phyloP scores from a whole-genome alignment of 2,888 invertebrate species.

The Limnephilus rhombicus region DNA sequence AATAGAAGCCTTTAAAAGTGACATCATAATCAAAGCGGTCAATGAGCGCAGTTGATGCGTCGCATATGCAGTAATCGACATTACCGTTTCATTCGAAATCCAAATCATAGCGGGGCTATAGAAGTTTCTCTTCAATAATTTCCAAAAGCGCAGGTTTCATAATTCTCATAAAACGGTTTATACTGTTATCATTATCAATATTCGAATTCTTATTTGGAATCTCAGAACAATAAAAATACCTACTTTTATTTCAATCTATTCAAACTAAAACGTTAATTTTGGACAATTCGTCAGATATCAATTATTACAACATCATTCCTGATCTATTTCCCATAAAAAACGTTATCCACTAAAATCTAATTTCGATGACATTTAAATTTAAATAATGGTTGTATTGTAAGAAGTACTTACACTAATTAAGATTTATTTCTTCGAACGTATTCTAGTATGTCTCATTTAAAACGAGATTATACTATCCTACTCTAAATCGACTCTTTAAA shows the following conservation, averaged over 20 bases:
- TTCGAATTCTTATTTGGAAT: too few relatives aligned
- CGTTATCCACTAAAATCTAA: background rate
- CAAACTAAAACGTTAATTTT: background rate
- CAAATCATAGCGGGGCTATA: too few relatives aligned
- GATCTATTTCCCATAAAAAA: background rate
- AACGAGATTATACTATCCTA: background rate
- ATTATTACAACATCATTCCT: background rate
- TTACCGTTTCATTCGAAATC: too few relatives aligned
- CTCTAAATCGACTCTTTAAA: background rate
- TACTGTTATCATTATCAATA: too few relatives aligned
- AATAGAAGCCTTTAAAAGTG: too few relatives aligned
- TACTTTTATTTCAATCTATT: background rate
- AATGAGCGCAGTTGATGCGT: too few relatives aligned
- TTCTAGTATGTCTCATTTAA: background rate
- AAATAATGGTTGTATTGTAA: background rate
- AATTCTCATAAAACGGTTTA: too few relatives aligned
- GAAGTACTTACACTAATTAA: slow-evolving; percentile 2
- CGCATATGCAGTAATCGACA: too few relatives aligned
- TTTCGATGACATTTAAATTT: background rate
- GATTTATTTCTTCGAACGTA: slow-evolving; percentile 4
- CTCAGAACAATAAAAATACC: background rate
- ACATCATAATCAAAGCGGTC: too few relatives aligned
- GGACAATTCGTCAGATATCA: background rate
- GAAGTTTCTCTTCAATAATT: too few relatives aligned
- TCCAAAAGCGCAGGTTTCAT: too few relatives aligned